Percentiles rank a stretch among this genome's conserved stretches.
Conservation (phyloP, 2,888 invertebrate genomes). For the Nephrotoma flavescens region DNA sequence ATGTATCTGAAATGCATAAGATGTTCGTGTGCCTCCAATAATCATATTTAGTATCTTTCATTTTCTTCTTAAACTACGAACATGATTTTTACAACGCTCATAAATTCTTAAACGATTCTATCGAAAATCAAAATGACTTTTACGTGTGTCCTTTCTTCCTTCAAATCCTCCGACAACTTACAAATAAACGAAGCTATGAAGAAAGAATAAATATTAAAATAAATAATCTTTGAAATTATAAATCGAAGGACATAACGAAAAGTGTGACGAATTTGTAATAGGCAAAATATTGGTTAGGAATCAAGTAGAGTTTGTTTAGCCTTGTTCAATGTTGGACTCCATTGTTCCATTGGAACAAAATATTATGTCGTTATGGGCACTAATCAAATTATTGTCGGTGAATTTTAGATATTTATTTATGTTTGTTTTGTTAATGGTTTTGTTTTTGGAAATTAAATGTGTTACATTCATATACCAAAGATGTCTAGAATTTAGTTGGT, state of each 20-base stretch:
- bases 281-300: conserved; percentile 8
- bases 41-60: neutral
- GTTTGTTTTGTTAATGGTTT: neutral
- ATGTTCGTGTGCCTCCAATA: neutral
- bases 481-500: too few species aligned
- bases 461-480: too few species aligned
- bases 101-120: neutral
- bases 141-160: conserved; percentile 1
- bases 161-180: neutral
- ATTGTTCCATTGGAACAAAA: neutral
- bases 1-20: neutral
- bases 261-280: conserved; percentile 7
- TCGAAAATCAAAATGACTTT: neutral
- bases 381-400: neutral
- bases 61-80: neutral
- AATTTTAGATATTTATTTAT: neutral
- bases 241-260: conserved; percentile 5
- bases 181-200: neutral
- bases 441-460: too few species aligned
- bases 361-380: neutral
- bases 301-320: conserved; percentile 3
- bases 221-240: neutral
- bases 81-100: neutral
- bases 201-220: neutral
- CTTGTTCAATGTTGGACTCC: neutral